Base-by-base conservation (phyloP, 2,888 invertebrate species). In the Pilophorus perplexus region DNA sequence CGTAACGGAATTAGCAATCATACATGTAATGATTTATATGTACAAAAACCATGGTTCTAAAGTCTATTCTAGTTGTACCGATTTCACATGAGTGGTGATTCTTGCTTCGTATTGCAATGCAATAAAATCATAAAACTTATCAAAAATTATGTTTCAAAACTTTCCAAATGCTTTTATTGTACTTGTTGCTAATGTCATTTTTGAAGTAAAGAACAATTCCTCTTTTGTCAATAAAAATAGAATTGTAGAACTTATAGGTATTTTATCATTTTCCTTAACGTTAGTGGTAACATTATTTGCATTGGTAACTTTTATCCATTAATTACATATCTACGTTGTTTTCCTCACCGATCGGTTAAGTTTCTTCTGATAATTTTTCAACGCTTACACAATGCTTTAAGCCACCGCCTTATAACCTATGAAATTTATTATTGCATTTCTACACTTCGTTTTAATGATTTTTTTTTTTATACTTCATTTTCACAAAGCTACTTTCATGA, bases 391-490 rank as follows among this genome's bases (percentile, higher is more conserved):
- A n/a, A n/a, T n/a, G n/a, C n/a, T n/a, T n/a, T n/a, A n/a, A n/a
- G n/a, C n/a, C n/a, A n/a, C n/a, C n/a, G n/a, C n/a, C 55, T 55
- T 55, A 55, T 22, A 20, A 55, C 18, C 59, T 59, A 59, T 14
- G 25, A 42, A 38, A 18, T 38, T 20, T 12, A 65, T 65, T 65
- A 65, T 65, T 65, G 65, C 65, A 65, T 65, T 42, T 40, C 65
- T 65, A 65, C 65, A 65, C 65, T 65, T 65, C 38, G 23, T 54
- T 65, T 44, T 57, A n/a, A n/a, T n/a, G n/a, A n/a, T n/a, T n/a
- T 38, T n/a, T 23, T 33, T 42, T 59, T 28, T 28, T 14, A 44
- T 44, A 20, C 6, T 38, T 25, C 18, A 18, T 16, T 60, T 46
- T 62, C 59, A 59, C 25, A 42, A 14, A 40, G 40, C 42, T 42